Percentiles rank a stretch among this genome's conserved stretches.
Evolutionary conservation across 2,113 vertebrate genomes (phyloP).

Genomic region (Coracopsis vasa): DNA sequence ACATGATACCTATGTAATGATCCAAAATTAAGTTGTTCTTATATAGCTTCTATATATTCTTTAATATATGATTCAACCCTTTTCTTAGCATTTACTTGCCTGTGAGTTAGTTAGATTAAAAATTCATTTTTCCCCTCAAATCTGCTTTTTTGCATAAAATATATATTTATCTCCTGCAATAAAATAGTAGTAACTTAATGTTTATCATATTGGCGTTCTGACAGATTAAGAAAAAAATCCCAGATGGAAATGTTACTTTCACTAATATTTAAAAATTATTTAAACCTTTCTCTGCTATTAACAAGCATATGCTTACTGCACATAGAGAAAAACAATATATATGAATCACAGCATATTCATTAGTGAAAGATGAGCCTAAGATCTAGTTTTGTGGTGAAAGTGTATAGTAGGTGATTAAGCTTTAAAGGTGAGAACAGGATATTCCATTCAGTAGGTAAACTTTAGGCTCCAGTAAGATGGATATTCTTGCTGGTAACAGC

Average conservation of each 20-base stretch:
- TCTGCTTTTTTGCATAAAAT: background rate
- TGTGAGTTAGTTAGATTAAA: background rate
- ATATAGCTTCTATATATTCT: background rate
- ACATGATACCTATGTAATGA: background rate
- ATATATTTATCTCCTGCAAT: background rate
- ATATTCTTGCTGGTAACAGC: background rate
- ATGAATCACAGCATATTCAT: background rate
- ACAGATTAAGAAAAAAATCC: background rate
- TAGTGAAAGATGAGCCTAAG: background rate
- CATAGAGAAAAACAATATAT: background rate
- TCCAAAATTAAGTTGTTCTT: background rate
- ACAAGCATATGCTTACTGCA: background rate
- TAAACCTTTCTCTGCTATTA: background rate
- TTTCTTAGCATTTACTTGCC: background rate
- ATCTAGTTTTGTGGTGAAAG: background rate
- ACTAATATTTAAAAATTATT: background rate
- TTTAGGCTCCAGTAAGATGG: background rate
- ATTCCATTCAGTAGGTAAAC: background rate
- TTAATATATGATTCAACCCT: background rate
- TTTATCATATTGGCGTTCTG: background rate
- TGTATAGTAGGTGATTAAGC: background rate
- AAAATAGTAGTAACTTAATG: background rate
- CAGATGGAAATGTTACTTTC: background rate
- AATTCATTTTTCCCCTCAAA: rapidly evolving
- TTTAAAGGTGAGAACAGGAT: background rate